Conservation (phyloP, 2,113 vertebrate species). For the Dicentrarchus labrax region DNA sequence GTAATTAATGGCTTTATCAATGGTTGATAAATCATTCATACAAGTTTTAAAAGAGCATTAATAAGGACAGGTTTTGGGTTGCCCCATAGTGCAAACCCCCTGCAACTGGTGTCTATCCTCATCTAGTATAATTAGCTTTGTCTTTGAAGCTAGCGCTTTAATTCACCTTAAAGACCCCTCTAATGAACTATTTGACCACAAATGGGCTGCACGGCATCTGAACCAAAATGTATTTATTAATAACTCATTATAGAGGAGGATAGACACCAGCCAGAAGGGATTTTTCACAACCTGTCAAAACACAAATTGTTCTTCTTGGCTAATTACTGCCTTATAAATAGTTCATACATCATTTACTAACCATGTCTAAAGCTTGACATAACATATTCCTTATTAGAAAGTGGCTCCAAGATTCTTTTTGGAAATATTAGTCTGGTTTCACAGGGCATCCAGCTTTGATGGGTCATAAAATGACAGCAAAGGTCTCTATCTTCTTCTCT, state of each 20-base stretch:
- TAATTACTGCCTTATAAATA: neutral
- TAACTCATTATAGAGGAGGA: neutral
- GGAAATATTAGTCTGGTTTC: neutral
- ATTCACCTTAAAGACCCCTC: neutral
- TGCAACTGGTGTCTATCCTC: neutral
- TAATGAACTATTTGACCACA: neutral
- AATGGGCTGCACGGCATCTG: neutral
- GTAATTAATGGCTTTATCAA: neutral
- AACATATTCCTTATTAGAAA: neutral
- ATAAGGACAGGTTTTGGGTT: neutral
- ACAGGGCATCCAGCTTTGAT: neutral
- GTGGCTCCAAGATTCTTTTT: neutral
- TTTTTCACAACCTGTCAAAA: neutral
- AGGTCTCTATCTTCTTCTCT: slow-evolving; percentile 32
- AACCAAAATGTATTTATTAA: neutral
- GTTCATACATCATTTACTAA: neutral
- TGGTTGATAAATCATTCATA: neutral
- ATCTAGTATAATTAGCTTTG: neutral
- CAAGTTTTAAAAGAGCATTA: neutral
- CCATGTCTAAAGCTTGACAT: neutral
- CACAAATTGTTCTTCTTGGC: neutral
- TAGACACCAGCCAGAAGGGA: neutral
- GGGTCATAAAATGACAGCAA: slow-evolving; percentile 28
- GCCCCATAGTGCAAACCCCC: neutral
- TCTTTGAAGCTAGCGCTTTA: neutral